These are phyloP conservation scores for Tiphia femorata DNA, from an alignment of 2,888 invertebrate species.

Conservation along the genomic window DNA sequence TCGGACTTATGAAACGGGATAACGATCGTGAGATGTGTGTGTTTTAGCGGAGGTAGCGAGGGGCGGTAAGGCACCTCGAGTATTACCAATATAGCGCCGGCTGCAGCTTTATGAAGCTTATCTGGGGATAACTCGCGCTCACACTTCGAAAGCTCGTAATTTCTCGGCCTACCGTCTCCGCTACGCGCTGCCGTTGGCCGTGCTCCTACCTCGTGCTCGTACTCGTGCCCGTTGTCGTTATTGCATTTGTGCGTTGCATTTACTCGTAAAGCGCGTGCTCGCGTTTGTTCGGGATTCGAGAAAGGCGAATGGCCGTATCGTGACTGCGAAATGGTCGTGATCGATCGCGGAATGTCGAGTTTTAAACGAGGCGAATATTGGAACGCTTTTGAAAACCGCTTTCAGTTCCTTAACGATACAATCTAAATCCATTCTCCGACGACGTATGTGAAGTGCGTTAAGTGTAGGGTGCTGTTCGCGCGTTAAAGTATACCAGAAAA, in stretches of 20 bases:
- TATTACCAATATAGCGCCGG: slow-evolving; percentile 8
- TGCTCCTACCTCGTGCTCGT: background rate
- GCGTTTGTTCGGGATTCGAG: slow-evolving; percentile 10
- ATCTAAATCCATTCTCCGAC: too few relatives aligned
- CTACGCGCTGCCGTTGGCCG: background rate
- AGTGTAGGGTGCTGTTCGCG: too few relatives aligned
- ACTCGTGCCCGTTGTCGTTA: slow-evolving; percentile 23
- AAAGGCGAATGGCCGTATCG: slow-evolving; percentile 22
- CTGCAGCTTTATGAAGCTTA: slow-evolving; percentile 27
- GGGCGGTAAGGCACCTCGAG: background rate
- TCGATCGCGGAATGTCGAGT: slow-evolving; percentile 34
- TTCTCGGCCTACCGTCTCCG: slow-evolving; percentile 19
- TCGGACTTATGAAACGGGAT: too few relatives aligned
- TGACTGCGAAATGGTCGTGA: slow-evolving; percentile 27
- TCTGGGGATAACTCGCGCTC: slow-evolving; percentile 17
- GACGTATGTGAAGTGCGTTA: too few relatives aligned
- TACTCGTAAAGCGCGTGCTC: slow-evolving; percentile 28
- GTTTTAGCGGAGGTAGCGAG: too few relatives aligned
- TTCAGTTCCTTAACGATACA: too few relatives aligned
- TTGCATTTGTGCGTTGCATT: slow-evolving; percentile 38
- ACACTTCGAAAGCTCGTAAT: slow-evolving; percentile 33
- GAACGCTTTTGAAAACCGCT: too few relatives aligned
- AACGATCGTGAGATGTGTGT: too few relatives aligned
- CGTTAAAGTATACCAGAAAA: too few relatives aligned
- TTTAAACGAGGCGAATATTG: too few relatives aligned